Evolutionary conservation across 2,888 invertebrate species (phyloP), one percentile per base, ranked within the genome.

Genomic region (Volucella bombylans): DNA sequence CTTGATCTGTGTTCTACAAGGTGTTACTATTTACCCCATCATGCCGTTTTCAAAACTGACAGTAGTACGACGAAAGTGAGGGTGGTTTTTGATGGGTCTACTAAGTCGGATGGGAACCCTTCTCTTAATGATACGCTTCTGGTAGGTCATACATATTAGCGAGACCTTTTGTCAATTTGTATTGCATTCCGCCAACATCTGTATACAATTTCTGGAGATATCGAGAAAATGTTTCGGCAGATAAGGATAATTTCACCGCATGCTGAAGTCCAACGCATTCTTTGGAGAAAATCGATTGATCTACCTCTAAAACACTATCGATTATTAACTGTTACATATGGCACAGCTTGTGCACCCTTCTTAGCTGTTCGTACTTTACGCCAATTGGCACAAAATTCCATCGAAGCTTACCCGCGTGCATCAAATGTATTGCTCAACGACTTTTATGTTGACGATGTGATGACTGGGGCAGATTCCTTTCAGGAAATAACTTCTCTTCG

Each of bases 311-410:
- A 68, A 23, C 78, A 86, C 39, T 85, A 50, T 49, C 41, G 72
- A n/a, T 47, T 85, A n/a, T 64, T 18, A 52, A 81, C 72, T 0
- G 85, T 82, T 10, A 55, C 31, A 3, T 55, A 55, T 12, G 55
- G 55, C 0, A 55, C 55, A 31, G n/a, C 31, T 1, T 71, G 69
- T n/a, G n/a, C 77, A 12, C 73, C 82, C 38, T 82, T 64, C 43
- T 41, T 87, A 23, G 72, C 87, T 43, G 74, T 83, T 0, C 43
- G 80, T 12, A 47, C 61, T 1, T 23, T 87, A n/a, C 55, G 83
- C 39, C 55, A 86, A 47, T 62, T 88, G n/a, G 88, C 85, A 3
- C 50, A 45, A 31, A 57, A 78, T 39, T 82, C 87, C 50, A 50
- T 50, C 15, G 11, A 73, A 3, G 45, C 18, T 1, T 87, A 67